Conservation (phyloP, 64 coral and sea anemone species). For the Montipora capricornis region DNA sequence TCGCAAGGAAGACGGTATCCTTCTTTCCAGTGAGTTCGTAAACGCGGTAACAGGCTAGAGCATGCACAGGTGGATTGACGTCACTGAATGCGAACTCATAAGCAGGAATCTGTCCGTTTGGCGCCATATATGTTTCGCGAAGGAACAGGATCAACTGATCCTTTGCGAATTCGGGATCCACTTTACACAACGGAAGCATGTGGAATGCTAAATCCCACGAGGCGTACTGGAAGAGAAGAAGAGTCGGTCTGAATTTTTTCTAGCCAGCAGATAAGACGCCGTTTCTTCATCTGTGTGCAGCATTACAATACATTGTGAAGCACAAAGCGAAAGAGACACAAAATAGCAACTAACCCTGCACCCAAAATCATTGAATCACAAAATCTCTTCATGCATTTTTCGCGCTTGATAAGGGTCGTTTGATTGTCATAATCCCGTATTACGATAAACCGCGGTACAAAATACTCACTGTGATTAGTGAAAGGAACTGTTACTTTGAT, state of each 20-base stretch:
- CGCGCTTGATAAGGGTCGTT: too few relatives aligned
- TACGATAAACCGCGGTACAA: neutral
- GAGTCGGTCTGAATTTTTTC: neutral
- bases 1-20: constrained; percentile 77
- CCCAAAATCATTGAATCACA: too few relatives aligned
- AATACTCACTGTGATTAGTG: too few relatives aligned
- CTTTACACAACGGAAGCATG: constrained; percentile 76
- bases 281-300: too few relatives aligned
- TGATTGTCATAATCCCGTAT: too few relatives aligned
- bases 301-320: too few relatives aligned
- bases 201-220: constrained; percentile 94
- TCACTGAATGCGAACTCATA: constrained; percentile 91
- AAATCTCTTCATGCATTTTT: too few relatives aligned
- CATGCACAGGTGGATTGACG: constrained; percentile 89
- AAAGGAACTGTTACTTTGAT: too few relatives aligned
- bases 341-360: too few relatives aligned
- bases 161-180: constrained; percentile 92
- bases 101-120: constrained; percentile 84
- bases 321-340: too few relatives aligned
- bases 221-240: constrained; percentile 61
- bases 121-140: constrained; percentile 89
- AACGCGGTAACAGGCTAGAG: constrained; percentile 67
- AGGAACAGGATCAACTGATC: constrained; percentile 86
- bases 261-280: neutral
- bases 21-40: constrained; percentile 86